Evolutionary conservation across 2,888 invertebrate genomes (phyloP).

Genomic region (Laothoe populi): DNA sequence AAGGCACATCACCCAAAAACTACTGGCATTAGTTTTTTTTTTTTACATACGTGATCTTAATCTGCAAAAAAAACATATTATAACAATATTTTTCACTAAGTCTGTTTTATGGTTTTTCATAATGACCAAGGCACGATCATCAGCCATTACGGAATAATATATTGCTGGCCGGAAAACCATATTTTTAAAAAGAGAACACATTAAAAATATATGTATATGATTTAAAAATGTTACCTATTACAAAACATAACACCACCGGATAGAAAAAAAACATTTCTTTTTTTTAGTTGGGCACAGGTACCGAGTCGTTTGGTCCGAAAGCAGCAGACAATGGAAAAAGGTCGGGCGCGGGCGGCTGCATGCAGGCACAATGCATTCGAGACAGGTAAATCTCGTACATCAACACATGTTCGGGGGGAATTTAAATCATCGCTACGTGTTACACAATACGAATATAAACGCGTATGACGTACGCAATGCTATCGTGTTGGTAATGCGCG

Average conservation of each 20-base stretch:
- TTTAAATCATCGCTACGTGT: slow-evolving; percentile 21
- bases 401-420: slow-evolving; percentile 11
- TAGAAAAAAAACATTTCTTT: slow-evolving; percentile 2
- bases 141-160: too few relatives aligned
- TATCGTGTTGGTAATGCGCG: not conserved
- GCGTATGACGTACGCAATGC: slow-evolving; percentile 15
- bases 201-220: not conserved
- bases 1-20: too few relatives aligned
- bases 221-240: not conserved
- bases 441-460: slow-evolving; percentile 22
- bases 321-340: slow-evolving; percentile 22
- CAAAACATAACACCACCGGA: slow-evolving; percentile 12
- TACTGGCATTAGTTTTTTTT: too few relatives aligned
- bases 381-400: slow-evolving; percentile 26
- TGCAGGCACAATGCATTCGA: slow-evolving; percentile 22
- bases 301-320: slow-evolving; percentile 9
- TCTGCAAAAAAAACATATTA: too few relatives aligned
- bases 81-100: too few relatives aligned
- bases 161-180: not conserved
- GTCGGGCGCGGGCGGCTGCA: slow-evolving; percentile 7
- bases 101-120: too few relatives aligned
- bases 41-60: too few relatives aligned
- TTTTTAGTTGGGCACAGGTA: slow-evolving; percentile 5
- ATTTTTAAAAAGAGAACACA: not conserved
- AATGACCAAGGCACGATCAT: too few relatives aligned